These are phyloP conservation scores for Megalops atlanticus DNA, from an alignment of 2,113 vertebrate species.

Conservation along the genomic window DNA sequence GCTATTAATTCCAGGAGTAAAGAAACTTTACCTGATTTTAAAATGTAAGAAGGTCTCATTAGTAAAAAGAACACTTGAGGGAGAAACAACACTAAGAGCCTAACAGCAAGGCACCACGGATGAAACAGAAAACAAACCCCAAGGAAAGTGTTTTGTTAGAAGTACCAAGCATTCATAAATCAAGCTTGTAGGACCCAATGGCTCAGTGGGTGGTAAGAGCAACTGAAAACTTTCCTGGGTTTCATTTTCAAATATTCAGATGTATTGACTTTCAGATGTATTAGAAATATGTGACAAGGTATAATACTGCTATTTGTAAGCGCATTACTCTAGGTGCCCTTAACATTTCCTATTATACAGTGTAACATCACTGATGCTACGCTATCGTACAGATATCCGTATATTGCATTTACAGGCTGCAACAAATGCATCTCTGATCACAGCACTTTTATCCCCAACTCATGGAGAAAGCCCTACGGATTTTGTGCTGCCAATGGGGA, in stretches of 20 bases:
- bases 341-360: too few relatives aligned
- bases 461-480: too few relatives aligned
- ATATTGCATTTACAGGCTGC: too few relatives aligned
- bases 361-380: too few relatives aligned
- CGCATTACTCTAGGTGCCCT: too few relatives aligned
- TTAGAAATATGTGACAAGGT: neutral
- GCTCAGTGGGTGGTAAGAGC: neutral
- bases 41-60: conserved; percentile 4
- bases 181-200: neutral
- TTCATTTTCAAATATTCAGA: neutral
- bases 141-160: neutral
- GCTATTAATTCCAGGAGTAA: conserved; percentile 18
- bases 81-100: conserved; percentile 10
- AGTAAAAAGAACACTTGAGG: conserved; percentile 30
- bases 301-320: too few relatives aligned
- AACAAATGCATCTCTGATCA: too few relatives aligned
- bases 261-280: neutral
- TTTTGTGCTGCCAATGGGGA: too few relatives aligned
- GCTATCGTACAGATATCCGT: too few relatives aligned
- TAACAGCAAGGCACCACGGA: neutral
- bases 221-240: neutral
- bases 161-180: neutral
- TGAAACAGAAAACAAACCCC: neutral
- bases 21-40: conserved; percentile 23
- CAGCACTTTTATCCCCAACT: too few relatives aligned